A percentile compares a stretch with the other conserved stretches of the same genome.
These are phyloP conservation scores for Lepus townsendii DNA, from an alignment of 2,797 vertebrate species.

Conservation along the genomic window DNA sequence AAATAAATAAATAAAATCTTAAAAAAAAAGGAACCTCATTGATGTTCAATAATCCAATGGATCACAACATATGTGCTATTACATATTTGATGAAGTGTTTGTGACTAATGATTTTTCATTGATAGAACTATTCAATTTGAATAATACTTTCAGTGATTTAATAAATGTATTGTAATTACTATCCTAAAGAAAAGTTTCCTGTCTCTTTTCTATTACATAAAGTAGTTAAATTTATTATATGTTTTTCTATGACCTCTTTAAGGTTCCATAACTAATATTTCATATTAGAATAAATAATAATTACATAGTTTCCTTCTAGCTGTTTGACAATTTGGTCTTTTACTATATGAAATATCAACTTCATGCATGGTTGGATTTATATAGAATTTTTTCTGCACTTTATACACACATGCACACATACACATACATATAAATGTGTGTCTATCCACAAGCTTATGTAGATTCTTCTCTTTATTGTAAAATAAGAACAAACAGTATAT, in stretches of 20 bases:
- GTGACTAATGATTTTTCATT: neutral
- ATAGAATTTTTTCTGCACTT: neutral
- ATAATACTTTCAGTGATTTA: neutral
- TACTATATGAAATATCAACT: neutral
- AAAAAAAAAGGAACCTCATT: neutral
- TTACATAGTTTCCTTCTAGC: neutral
- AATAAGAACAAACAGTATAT: neutral
- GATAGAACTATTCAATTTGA: neutral
- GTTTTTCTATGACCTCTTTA: no score
- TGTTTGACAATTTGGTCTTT: neutral
- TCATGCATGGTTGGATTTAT: neutral
- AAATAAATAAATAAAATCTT: no score
- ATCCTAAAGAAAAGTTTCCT: neutral
- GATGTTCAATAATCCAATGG: neutral
- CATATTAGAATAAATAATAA: neutral
- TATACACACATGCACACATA: neutral
- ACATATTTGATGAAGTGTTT: slow-evolving; percentile 3
- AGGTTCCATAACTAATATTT: neutral
- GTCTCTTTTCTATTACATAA: neutral
- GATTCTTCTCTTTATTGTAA: neutral
- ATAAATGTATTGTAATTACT: neutral
- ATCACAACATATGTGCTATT: neutral
- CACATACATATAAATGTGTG: neutral
- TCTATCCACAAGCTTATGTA: neutral
- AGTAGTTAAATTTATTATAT: neutral